A percentile compares a stretch with the other conserved stretches of the same genome.
Evolutionary conservation across 2,888 invertebrate species (phyloP).

Genomic region (Phortica okadai): DNA sequence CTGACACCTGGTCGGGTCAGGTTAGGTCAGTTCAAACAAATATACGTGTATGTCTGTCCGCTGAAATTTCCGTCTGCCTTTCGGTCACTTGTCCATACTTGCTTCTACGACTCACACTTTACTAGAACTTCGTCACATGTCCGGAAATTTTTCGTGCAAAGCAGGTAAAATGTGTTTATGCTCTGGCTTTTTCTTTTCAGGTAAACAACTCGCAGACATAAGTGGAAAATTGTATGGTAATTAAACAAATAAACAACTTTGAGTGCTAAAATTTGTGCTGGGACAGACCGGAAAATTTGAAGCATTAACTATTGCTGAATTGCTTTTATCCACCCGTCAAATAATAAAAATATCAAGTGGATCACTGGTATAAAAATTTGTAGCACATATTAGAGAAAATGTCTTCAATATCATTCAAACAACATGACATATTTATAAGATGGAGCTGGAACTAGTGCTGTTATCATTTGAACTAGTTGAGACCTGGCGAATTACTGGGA

Average conservation of each 20-base stretch:
- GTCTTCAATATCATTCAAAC: too few species aligned
- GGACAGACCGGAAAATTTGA: too few species aligned
- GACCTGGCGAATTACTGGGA: too few species aligned
- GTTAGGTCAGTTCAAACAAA: background rate
- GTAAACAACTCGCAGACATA: background rate
- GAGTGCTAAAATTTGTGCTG: background rate
- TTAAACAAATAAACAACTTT: slow-evolving; percentile 3
- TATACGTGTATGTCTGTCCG: background rate
- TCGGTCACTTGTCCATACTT: background rate
- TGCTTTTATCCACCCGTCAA: too few species aligned
- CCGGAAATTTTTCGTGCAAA: background rate
- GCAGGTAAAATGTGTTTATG: background rate
- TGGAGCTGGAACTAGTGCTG: too few species aligned
- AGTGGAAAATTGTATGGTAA: background rate
- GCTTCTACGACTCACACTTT: background rate
- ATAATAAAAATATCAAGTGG: too few species aligned
- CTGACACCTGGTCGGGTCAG: background rate
- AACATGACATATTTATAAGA: too few species aligned
- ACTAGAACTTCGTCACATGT: background rate
- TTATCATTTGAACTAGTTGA: too few species aligned
- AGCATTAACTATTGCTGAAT: too few species aligned
- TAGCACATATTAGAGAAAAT: too few species aligned
- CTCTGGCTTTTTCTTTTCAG: slow-evolving; percentile 1
- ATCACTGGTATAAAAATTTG: too few species aligned
- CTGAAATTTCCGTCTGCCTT: background rate